Conservation (phyloP, 2,797 vertebrate genomes). For the Eutrigla gurnardus region DNA sequence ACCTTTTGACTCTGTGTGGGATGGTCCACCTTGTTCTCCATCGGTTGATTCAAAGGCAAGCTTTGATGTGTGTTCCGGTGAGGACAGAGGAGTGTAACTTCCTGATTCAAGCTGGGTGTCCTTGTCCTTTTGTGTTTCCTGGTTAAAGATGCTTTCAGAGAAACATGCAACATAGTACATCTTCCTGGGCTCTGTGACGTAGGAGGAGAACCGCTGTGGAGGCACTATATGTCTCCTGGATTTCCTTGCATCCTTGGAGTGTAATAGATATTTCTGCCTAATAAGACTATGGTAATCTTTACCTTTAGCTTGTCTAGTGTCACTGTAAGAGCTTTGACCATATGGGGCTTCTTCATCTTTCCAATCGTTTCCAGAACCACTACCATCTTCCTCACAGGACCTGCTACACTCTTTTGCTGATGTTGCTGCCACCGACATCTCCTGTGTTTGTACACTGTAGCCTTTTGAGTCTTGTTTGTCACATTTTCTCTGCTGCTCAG, state of each 20-base stretch:
- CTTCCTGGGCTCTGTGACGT: slow-evolving; percentile 88
- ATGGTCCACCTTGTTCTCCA: slow-evolving; percentile 33
- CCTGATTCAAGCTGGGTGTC: slow-evolving; percentile 48
- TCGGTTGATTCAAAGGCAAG: slow-evolving; percentile 29
- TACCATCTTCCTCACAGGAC: slow-evolving; percentile 21
- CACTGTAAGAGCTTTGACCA: slow-evolving; percentile 23
- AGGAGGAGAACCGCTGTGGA: slow-evolving; percentile 91
- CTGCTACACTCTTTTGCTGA: slow-evolving; percentile 8
- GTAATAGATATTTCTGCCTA: slow-evolving; percentile 51
- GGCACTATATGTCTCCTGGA: slow-evolving; percentile 89
- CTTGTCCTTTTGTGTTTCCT: slow-evolving; percentile 76
- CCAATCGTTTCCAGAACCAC: background rate
- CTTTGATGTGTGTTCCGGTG: slow-evolving; percentile 38
- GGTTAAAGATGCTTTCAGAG: slow-evolving; percentile 81
- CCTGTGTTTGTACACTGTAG: slow-evolving; percentile 14
- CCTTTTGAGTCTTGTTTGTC: slow-evolving; percentile 12
- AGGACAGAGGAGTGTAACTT: slow-evolving; percentile 17
- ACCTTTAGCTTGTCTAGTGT: slow-evolving; percentile 11
- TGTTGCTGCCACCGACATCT: background rate
- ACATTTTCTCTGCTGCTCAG: slow-evolving; percentile 66
- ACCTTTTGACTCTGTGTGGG: slow-evolving; percentile 27
- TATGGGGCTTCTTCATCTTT: slow-evolving; percentile 26
- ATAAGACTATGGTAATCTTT: slow-evolving; percentile 13
- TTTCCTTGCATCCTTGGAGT: slow-evolving; percentile 78
- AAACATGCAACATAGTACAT: slow-evolving; percentile 84